Conservation (phyloP, 2,113 vertebrate genomes). For the Vombatus ursinus region DNA sequence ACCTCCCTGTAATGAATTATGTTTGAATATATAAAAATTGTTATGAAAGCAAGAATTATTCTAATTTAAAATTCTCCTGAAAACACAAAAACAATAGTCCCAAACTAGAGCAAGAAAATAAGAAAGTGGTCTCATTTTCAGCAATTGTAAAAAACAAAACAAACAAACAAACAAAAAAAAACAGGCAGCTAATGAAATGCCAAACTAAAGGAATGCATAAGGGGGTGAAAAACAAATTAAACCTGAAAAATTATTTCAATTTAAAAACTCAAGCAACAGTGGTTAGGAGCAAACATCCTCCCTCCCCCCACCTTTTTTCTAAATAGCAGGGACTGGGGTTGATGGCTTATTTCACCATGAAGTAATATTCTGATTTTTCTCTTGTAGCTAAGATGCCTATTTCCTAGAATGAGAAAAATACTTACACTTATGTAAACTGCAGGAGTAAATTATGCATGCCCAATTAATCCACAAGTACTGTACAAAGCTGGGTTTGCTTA, state of each 20-base stretch:
- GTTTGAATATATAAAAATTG: neutral
- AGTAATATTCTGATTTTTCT: slow-evolving; percentile 67
- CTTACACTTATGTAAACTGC: slow-evolving; percentile 67
- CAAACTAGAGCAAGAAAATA: slow-evolving; percentile 24
- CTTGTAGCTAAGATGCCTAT: slow-evolving; percentile 67
- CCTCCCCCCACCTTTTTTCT: neutral
- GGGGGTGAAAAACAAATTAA: slow-evolving; percentile 61
- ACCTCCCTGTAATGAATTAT: neutral
- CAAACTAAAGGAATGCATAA: slow-evolving; percentile 50
- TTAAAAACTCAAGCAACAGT: slow-evolving; percentile 58
- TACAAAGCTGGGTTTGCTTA: slow-evolving; percentile 57
- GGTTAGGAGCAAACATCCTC: slow-evolving; percentile 15
- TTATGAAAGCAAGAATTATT: neutral
- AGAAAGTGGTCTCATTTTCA: slow-evolving; percentile 17
- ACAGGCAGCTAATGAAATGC: slow-evolving; percentile 51
- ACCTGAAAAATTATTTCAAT: slow-evolving; percentile 70
- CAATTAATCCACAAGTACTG: slow-evolving; percentile 60
- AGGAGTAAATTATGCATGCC: slow-evolving; percentile 66
- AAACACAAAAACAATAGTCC: slow-evolving; percentile 32
- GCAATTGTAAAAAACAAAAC: slow-evolving; percentile 55
- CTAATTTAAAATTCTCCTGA: slow-evolving; percentile 15
- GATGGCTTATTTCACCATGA: slow-evolving; percentile 67
- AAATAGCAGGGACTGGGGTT: slow-evolving; percentile 39
- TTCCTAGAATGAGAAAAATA: slow-evolving; percentile 74
- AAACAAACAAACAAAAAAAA: too few relatives aligned